A percentile compares a stretch with the other conserved stretches of the same genome.
These are phyloP conservation scores for Pseudomyrmex pallidus DNA, from an alignment of 1,140 invertebrate genomes.

Conservation along the genomic window DNA sequence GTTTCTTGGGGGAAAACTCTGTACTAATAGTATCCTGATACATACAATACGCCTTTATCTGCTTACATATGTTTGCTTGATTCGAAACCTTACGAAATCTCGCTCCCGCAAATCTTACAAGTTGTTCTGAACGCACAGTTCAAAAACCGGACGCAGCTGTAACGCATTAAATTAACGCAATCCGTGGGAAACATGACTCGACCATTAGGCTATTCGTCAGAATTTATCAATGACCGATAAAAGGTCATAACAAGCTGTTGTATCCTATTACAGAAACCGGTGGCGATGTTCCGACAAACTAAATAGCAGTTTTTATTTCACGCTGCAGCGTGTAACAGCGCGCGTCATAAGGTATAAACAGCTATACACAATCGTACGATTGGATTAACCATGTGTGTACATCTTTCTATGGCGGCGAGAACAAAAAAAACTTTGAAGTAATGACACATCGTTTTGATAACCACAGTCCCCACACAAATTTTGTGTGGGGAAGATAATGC, in stretches of 20 bases:
- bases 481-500: slow-evolving; percentile 32
- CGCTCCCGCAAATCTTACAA: neutral
- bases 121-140: neutral
- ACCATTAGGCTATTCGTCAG: slow-evolving; percentile 57
- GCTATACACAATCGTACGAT: slow-evolving; percentile 28
- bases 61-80: too few species aligned
- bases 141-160: slow-evolving; percentile 58
- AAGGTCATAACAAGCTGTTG: slow-evolving; percentile 59
- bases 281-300: neutral
- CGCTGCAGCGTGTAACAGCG: neutral
- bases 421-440: slow-evolving; percentile 35
- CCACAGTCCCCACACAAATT: neutral
- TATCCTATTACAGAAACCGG: slow-evolving; percentile 24
- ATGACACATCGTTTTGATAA: slow-evolving; percentile 40
- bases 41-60: too few species aligned
- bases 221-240: slow-evolving; percentile 64
- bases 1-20: too few species aligned
- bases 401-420: slow-evolving; percentile 17
- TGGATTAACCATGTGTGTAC: slow-evolving; percentile 14
- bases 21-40: too few species aligned
- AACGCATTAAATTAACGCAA: slow-evolving; percentile 34
- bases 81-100: neutral
- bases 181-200: slow-evolving; percentile 27
- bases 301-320: slow-evolving; percentile 43
- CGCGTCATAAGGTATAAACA: neutral